Percentiles rank a stretch among this genome's conserved stretches.
These are phyloP conservation scores for Galbula dea DNA, from an alignment of 2,113 vertebrate genomes.

Conservation along the genomic window DNA sequence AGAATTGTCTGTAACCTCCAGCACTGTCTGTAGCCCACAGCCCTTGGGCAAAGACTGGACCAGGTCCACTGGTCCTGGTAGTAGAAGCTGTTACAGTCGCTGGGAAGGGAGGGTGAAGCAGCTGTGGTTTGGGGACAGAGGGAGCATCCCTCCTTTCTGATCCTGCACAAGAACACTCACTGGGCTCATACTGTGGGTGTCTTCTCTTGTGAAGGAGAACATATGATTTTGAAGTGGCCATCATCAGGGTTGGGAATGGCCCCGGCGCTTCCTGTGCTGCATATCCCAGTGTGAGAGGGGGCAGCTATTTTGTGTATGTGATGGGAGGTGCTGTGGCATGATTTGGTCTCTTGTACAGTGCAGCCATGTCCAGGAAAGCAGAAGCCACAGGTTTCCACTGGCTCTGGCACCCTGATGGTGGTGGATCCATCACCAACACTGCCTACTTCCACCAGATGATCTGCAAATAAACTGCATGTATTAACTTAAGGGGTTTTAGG, in stretches of 20 bases:
- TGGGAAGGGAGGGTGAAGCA: not conserved
- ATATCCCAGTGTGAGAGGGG: not conserved
- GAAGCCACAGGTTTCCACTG: conserved; percentile 84
- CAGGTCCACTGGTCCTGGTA: not conserved
- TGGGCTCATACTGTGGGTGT: not conserved
- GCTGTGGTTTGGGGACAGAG: not conserved
- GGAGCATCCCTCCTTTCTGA: not conserved
- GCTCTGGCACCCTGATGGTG: conserved; percentile 49
- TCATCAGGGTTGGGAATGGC: not conserved
- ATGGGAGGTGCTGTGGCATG: not conserved
- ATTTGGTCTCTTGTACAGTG: conserved; percentile 36
- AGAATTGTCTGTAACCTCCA: not conserved
- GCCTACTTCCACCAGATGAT: conserved; percentile 36
- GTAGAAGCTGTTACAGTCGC: not conserved
- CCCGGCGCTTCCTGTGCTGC: not conserved
- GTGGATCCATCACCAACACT: not conserved
- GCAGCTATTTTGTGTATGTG: not conserved
- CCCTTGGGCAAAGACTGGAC: not conserved
- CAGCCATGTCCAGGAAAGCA: conserved; percentile 80
- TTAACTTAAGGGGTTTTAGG: not conserved
- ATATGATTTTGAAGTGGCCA: conserved; percentile 64
- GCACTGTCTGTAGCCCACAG: not conserved
- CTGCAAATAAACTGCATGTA: not conserved
- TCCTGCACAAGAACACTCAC: rapidly evolving
- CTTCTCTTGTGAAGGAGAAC: conserved; percentile 71